phyloP scores from a whole-genome alignment of 2,888 invertebrate species.

The Buathra laborator region DNA sequence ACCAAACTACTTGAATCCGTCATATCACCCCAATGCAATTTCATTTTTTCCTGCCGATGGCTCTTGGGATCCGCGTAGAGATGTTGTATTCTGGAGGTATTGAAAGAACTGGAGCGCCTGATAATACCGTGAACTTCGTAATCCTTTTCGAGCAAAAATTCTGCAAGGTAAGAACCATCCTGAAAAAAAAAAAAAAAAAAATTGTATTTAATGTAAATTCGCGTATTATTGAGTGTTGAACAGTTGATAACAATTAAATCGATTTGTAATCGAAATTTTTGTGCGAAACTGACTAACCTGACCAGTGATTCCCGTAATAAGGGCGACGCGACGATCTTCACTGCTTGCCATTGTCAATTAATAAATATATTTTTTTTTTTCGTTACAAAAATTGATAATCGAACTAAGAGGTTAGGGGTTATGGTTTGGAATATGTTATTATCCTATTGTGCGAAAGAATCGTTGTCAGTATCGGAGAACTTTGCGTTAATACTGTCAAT shows the following conservation, averaged over 20 bases:
- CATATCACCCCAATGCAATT: conserved; percentile 99
- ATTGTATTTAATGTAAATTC: too few relatives aligned
- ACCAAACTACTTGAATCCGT: conserved; percentile 98
- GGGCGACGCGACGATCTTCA: conserved; percentile 89
- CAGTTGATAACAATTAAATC: too few relatives aligned
- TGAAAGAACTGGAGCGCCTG: conserved; percentile 97
- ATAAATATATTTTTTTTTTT: too few relatives aligned
- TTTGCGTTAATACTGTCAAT: too few relatives aligned
- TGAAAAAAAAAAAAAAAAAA: conserved; percentile 83
- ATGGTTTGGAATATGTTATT: too few relatives aligned
- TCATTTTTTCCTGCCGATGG: conserved; percentile 95
- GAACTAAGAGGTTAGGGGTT: too few relatives aligned
- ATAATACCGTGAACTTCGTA: conserved; percentile 99
- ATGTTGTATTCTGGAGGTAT: conserved; percentile 98
- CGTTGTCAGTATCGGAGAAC: too few relatives aligned
- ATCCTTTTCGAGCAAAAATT: conserved; percentile 95
- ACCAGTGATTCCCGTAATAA: conserved; percentile 98
- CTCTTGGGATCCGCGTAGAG: conserved; percentile 96
- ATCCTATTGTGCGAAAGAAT: too few relatives aligned
- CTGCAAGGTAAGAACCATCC: conserved; percentile 99
- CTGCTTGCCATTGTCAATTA: conserved; percentile 75
- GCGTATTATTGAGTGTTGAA: too few relatives aligned
- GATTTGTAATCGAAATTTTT: background rate
- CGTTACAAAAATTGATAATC: too few relatives aligned
- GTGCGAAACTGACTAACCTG: conserved; percentile 89